Evolutionary conservation across 2,113 vertebrate genomes (phyloP).

Genomic region (Dinomys branickii): DNA sequence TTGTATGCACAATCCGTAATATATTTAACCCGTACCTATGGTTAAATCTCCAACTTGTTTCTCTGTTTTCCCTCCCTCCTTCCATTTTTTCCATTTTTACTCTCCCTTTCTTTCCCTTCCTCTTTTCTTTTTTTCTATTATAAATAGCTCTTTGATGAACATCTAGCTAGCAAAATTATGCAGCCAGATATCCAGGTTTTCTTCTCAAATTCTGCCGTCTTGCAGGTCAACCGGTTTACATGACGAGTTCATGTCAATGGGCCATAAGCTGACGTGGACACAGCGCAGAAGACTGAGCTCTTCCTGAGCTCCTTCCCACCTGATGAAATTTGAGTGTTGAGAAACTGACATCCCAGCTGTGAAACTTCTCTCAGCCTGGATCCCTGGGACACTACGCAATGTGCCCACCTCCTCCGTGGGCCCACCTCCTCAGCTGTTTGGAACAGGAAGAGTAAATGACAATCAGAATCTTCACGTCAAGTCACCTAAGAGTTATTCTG

Average conservation of each 20-base stretch:
- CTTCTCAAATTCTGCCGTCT: background rate
- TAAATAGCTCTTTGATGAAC: background rate
- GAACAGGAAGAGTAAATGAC: background rate
- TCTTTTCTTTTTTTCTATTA: background rate
- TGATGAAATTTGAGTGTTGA: background rate
- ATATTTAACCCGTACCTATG: background rate
- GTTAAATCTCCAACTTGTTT: background rate
- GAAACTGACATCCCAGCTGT: background rate
- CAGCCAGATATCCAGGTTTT: background rate
- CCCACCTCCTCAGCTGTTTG: background rate
- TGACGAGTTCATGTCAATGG: background rate
- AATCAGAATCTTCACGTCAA: background rate
- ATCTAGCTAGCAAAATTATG: background rate
- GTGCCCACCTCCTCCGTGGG: too few species aligned
- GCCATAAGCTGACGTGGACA: background rate
- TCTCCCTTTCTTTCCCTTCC: too few species aligned
- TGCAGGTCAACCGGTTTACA: background rate
- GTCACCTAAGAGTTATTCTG: background rate
- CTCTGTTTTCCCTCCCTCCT: background rate
- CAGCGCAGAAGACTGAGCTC: background rate
- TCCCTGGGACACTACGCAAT: too few species aligned
- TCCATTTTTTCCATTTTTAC: background rate
- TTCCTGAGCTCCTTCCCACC: fast-evolving
- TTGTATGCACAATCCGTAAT: background rate
- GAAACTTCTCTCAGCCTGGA: background rate